Evolutionary conservation across 2,888 invertebrate species (phyloP).

Genomic region (Sipha maydis): DNA sequence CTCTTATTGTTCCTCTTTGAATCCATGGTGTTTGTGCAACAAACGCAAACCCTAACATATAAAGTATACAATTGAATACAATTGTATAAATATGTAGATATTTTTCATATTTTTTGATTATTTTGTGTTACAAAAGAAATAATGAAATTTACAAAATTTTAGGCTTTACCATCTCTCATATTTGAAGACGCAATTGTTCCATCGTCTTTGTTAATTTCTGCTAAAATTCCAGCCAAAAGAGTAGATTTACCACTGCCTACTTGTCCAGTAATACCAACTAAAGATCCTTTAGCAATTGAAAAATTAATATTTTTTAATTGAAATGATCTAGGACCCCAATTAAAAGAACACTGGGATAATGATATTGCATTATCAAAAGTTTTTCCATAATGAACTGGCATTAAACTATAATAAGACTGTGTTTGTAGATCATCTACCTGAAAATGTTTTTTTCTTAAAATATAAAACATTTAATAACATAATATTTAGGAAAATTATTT

Average conservation of each 20-base stretch:
- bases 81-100: background rate
- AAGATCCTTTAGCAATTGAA: conserved; percentile 64
- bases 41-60: conserved; percentile 79
- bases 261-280: conserved; percentile 87
- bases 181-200: conserved; percentile 79
- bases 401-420: conserved; percentile 67
- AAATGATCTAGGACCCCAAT: conserved; percentile 71
- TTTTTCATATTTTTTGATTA: background rate
- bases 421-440: conserved; percentile 67
- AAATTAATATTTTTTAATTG: conserved; percentile 67
- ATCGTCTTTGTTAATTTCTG: conserved; percentile 79
- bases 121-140: no score
- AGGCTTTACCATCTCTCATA: conserved; percentile 72
- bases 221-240: conserved; percentile 84
- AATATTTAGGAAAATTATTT: conserved; percentile 64
- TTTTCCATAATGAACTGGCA: conserved; percentile 63
- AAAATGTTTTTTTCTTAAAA: conserved; percentile 24
- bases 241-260: conserved; percentile 94
- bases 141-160: background rate
- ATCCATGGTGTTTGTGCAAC: conserved; percentile 93
- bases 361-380: conserved; percentile 70
- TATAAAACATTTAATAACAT: no score
- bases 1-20: conserved; percentile 87
- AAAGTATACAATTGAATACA: background rate
- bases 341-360: conserved; percentile 73